Base-by-base conservation (phyloP, 2,113 vertebrate genomes). In the Coracopsis vasa region DNA sequence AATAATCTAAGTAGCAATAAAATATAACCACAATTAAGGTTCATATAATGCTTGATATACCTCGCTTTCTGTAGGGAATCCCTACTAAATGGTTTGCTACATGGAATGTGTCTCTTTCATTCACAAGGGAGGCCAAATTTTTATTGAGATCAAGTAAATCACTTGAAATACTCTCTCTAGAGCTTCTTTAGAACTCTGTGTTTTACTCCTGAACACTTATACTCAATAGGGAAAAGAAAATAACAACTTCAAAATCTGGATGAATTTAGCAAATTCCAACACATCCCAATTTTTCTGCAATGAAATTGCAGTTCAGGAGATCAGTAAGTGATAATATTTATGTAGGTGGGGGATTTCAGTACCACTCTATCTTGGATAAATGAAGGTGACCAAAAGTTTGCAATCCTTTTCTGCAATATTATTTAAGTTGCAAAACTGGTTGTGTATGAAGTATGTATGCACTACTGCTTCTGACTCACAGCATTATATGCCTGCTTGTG, bases 1-100 rank as follows among this genome's bases (percentile, higher is more conserved):
- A 97, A 98, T 97, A 96, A 89, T 81, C 94, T 96, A 97, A 97
- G 95, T 58, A 93, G 82, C 70, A 90, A 96, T 97, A 97, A 98
- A 97, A 77, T 80, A 72, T 89, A 95, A 97, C 95, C 91, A 97
- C 90, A 97, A 97, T 98, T 97, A 98, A 93, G 77, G 67, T 90
- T 86, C 51, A 67, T 69, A 86, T 72, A 92, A 81, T 71, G 77
- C 83, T 91, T 96, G 91, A 96, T 96, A 93, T 56, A 97, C 50
- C 90, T 97, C 50, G 51, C 33, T 95, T 97, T 86, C 86, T 91
- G 51, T 18, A 60, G 80, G 87, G 88, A 95, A 80, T 91, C 47
- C 90, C 75, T 97, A 82, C 80, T 77, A 94, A 73, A 80, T 62
- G 61, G 51, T 54, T 74, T 90, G 61, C 50, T 90, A 37, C 42